Evolutionary conservation across 2,797 vertebrate species (phyloP), one percentile per base, ranked within the genome.

Genomic region (Botia almorhae): DNA sequence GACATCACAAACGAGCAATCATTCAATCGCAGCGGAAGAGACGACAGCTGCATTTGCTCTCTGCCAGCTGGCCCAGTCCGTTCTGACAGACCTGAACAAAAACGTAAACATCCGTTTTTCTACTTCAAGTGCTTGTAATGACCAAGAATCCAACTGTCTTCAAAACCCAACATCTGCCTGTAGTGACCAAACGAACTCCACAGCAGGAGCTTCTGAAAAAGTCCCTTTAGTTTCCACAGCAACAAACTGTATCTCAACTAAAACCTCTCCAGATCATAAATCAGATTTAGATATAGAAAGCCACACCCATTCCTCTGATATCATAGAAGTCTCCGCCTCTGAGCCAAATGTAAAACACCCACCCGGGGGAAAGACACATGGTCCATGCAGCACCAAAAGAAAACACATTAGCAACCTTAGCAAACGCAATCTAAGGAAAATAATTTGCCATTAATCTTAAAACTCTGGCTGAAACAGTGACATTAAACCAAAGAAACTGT

Each of bases 21-120:
- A 96, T 73, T 89, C 90, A 6, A 92, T 91, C 3, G 96, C 97
- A 0, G 74, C 82, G 36, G 93, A 97, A 89, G 96, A 97, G 87
- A 96, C 96, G 85, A 96, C 93, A 0, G 97, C 97, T 0, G 98
- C 97, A 0, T 94, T 98, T 39, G 96, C 98, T 0, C 96, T 99
- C 81, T 99, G 97, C 86, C 97, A 98, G 85, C 91, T 99, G 16
- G 96, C 97, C 0, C 76, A 81, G 21, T 75, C 67, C 21, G 19
- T 3, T 1, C 63, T 19, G 39, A 43, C 78, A 71, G 33, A 71
- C 64, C 63, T 50, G 7, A 63, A 7, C 58, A 69, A 33, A 79
- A n/a, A 3, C 74, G 58, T 48, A 39, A 73, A 69, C 50, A 60
- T 12, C 14, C 51, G 12, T n/a, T 23, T 4, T 3, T 13, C 39